Evolutionary conservation across 2,797 vertebrate genomes (phyloP), one percentile per base, ranked within the genome.

Genomic region (Dryobates pubescens): DNA sequence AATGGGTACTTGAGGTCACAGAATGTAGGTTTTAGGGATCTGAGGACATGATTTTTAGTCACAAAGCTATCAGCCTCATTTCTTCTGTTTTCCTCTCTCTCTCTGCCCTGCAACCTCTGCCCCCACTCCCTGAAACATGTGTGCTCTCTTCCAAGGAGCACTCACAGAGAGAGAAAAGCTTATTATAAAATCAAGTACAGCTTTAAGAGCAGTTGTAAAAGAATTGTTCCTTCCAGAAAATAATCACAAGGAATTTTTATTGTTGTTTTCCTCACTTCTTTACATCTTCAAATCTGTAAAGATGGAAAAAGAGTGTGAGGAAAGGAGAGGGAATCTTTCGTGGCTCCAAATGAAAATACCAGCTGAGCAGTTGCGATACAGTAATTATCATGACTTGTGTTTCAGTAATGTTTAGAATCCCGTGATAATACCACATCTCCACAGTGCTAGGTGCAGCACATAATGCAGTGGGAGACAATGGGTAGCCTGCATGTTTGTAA

Each of bases 311-410:
- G 36, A 4, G 3, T 59, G 20, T 59, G 22, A 87, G 13, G 26
- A 83, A 72, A 80, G 34, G 6, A 86, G 22, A 77, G 8, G 13
- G 2, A 17, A 86, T 72, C 2, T 82, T 81, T 64, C 70, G 51
- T 83, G 36, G 9, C 67, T 94, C 30, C 32, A 82, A 69, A 75
- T 32, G 72, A 54, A 83, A 91, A 76, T 53, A 86, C 64, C 26
- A 78, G 41, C 45, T 82, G 54, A 93, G 74, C 73, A 94, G 64
- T 80, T 95, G 88, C 85, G 84, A 53, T 83, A 73, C 9, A 71
- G 54, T 86, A 93, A 93, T 95, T 92, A 93, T 61, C 74, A 79
- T 86, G 83, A 95, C 92, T 90, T 93, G 49, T 2, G 12, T 86
- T 93, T 92, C 74, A 86, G 57, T 90, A 80, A 58, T 76, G 80